These are phyloP conservation scores for Pantherophis alleghaniensis DNA, from an alignment of 2,797 vertebrate species.

Conservation along the genomic window DNA sequence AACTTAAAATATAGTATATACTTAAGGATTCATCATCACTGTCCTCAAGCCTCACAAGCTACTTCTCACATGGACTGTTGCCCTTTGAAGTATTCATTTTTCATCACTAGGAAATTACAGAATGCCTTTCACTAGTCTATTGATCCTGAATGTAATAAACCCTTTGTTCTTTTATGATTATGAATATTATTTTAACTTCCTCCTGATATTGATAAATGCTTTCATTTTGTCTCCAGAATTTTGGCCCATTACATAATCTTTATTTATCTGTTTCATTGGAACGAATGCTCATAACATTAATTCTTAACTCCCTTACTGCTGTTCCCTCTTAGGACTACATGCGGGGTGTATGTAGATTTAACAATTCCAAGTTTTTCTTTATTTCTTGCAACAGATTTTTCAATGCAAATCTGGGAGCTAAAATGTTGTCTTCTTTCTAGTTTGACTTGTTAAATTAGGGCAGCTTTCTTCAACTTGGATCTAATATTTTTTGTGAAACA, in stretches of 20 bases:
- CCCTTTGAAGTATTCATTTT: neutral
- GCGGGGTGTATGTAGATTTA: neutral
- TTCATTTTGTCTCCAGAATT: neutral
- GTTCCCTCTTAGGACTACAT: neutral
- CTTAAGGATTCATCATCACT: neutral
- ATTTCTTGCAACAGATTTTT: neutral
- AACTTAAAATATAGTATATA: neutral
- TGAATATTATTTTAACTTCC: neutral
- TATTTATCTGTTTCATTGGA: neutral
- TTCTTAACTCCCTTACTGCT: neutral
- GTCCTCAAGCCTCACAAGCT: neutral
- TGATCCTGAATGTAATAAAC: neutral
- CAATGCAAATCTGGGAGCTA: neutral
- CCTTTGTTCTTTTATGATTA: neutral
- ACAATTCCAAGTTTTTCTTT: neutral
- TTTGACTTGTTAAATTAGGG: neutral
- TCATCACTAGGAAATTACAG: neutral
- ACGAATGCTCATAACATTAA: neutral
- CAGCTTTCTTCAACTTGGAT: neutral
- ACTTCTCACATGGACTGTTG: neutral
- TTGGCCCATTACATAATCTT: neutral
- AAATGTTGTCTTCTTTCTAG: neutral
- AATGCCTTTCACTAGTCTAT: neutral
- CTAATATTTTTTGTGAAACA: neutral
- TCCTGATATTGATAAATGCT: neutral